These are phyloP conservation scores for Augiades crinisus DNA, from an alignment of 2,888 invertebrate species.

Conservation along the genomic window DNA sequence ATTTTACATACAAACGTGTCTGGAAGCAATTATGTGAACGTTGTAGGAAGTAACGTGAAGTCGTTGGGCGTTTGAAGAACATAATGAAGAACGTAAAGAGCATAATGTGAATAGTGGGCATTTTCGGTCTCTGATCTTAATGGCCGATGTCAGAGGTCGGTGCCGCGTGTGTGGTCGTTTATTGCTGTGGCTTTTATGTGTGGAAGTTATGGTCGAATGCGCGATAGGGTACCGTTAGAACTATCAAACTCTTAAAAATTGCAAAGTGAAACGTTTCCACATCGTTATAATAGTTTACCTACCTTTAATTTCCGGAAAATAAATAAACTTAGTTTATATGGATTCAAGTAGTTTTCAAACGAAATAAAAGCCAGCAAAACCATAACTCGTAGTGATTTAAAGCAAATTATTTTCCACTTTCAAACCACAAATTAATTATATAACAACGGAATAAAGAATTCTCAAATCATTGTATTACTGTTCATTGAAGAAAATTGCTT, in stretches of 20 bases:
- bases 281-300: neutral
- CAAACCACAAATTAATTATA: no score
- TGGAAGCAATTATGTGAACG: conserved; percentile 41
- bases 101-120: conserved; percentile 26
- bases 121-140: conserved; percentile 16
- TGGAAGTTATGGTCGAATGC: conserved; percentile 1
- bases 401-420: no score
- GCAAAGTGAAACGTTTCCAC: neutral
- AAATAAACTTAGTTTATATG: no score
- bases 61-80: conserved; percentile 21
- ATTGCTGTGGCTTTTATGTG: neutral
- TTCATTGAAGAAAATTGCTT: no score
- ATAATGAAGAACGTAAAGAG: no score
- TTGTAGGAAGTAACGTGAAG: conserved; percentile 9
- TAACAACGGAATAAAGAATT: no score
- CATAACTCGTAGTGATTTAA: no score
- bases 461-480: no score
- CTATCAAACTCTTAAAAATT: neutral
- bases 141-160: conserved; percentile 21
- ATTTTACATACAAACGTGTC: conserved; percentile 52
- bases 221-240: neutral
- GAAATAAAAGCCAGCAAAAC: no score
- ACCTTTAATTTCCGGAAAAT: neutral
- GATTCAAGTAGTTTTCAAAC: no score
- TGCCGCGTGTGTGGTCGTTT: conserved; percentile 17